Evolutionary conservation across 2,888 invertebrate species (phyloP).

Genomic region (Torymus tubicola): DNA sequence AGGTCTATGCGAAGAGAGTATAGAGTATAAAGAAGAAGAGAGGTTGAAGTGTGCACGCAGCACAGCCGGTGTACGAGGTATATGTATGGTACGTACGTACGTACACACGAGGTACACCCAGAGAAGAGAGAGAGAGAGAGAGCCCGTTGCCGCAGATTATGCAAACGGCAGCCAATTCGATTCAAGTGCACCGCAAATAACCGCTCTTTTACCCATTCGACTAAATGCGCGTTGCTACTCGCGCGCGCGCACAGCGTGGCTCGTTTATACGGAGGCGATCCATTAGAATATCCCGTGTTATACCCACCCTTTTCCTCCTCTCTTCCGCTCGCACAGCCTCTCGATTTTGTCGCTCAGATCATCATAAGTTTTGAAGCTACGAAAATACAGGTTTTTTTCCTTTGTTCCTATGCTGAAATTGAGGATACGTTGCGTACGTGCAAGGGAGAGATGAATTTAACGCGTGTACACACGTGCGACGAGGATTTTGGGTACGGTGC

Average conservation of each 20-base stretch:
- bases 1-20: background rate
- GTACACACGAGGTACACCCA: background rate
- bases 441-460: no score
- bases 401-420: no score
- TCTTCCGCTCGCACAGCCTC: background rate
- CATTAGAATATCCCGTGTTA: slow-evolving; percentile 50
- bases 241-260: background rate
- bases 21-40: slow-evolving; percentile 26
- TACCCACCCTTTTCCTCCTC: background rate
- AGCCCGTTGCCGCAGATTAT: slow-evolving; percentile 71
- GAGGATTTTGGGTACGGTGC: no score
- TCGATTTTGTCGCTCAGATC: background rate
- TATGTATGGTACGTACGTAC: slow-evolving; percentile 55
- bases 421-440: no score
- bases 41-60: slow-evolving; percentile 6
- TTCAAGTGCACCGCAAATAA: slow-evolving; percentile 75
- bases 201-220: slow-evolving; percentile 72
- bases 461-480: no score
- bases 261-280: slow-evolving; percentile 48
- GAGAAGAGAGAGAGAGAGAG: no score
- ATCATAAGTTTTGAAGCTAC: no score
- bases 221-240: slow-evolving; percentile 64
- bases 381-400: no score
- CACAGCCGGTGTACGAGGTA: slow-evolving; percentile 1
- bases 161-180: slow-evolving; percentile 75